Conservation (phyloP, 2,888 invertebrate genomes). For the Pyrgus malvae region DNA sequence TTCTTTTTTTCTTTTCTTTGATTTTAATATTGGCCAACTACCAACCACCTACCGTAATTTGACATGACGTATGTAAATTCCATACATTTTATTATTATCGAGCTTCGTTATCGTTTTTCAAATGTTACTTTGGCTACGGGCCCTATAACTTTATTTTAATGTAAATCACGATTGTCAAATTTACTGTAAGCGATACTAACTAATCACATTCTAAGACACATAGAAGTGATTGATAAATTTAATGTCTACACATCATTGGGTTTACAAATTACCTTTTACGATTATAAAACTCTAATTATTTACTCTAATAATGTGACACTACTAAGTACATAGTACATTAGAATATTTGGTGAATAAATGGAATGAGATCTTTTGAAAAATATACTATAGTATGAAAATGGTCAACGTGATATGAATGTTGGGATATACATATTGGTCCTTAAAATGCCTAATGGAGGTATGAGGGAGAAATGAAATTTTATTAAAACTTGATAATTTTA, state of each 20-base stretch:
- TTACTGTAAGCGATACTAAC: not conserved
- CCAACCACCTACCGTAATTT: too few species aligned
- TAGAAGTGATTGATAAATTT: slow-evolving; percentile 9
- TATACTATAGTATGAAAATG: slow-evolving; percentile 28
- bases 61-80: too few species aligned
- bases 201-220: slow-evolving; percentile 9
- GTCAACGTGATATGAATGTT: slow-evolving; percentile 21
- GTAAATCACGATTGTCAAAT: too few species aligned
- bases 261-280: slow-evolving; percentile 18
- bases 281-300: slow-evolving; percentile 25
- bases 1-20: too few species aligned
- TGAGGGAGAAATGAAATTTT: slow-evolving; percentile 1
- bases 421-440: slow-evolving; percentile 29
- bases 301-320: slow-evolving; percentile 25
- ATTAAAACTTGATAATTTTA: not conserved
- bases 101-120: too few species aligned
- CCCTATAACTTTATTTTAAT: too few species aligned
- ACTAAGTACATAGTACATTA: slow-evolving; percentile 11
- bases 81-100: too few species aligned
- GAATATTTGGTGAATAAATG: slow-evolving; percentile 20
- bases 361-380: slow-evolving; percentile 25
- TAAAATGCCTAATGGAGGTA: slow-evolving; percentile 22
- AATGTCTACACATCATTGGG: slow-evolving; percentile 9
- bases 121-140: too few species aligned
- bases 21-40: too few species aligned